Percentiles rank a stretch among this genome's conserved stretches.
Conservation (phyloP, 2,113 vertebrate genomes). For the Abramis brama region DNA sequence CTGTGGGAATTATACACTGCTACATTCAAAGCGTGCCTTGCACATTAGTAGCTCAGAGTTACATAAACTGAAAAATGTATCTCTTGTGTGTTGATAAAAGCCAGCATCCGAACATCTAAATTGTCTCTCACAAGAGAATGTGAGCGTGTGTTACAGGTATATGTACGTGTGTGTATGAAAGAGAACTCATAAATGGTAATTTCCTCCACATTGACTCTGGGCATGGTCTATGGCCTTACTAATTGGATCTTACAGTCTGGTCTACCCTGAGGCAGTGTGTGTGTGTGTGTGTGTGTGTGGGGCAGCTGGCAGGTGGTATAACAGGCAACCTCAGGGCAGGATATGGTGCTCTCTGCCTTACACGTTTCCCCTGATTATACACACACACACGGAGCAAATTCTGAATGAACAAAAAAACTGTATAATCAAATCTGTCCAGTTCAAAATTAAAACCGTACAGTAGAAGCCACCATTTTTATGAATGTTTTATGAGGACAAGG, state of each 20-base stretch:
- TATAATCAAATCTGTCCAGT: slow-evolving; percentile 3
- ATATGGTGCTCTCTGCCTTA: slow-evolving; percentile 14
- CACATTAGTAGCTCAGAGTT: slow-evolving; percentile 22
- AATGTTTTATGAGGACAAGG: neutral
- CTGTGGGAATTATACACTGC: slow-evolving; percentile 22
- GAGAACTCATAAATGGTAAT: slow-evolving; percentile 64
- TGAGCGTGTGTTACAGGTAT: slow-evolving; percentile 41
- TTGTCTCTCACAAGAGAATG: neutral
- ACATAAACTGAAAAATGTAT: slow-evolving; percentile 26
- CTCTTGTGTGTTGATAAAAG: slow-evolving; percentile 20
- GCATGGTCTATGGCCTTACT: slow-evolving; percentile 77
- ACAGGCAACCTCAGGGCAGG: slow-evolving; percentile 37
- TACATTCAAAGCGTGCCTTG: neutral
- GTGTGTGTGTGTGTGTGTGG: slow-evolving; percentile 55
- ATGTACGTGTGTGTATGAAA: slow-evolving; percentile 13
- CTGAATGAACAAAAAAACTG: neutral
- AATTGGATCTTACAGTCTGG: slow-evolving; percentile 79
- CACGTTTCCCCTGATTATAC: slow-evolving; percentile 11
- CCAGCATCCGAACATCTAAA: slow-evolving; percentile 11
- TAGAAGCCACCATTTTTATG: neutral
- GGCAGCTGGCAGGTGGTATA: slow-evolving; percentile 52
- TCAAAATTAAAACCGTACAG: slow-evolving; percentile 11
- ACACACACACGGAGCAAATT: neutral
- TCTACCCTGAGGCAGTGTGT: slow-evolving; percentile 73
- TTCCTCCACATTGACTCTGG: slow-evolving; percentile 73